phyloP scores from a whole-genome alignment of 2,888 invertebrate species.

The Netelia inedita region DNA sequence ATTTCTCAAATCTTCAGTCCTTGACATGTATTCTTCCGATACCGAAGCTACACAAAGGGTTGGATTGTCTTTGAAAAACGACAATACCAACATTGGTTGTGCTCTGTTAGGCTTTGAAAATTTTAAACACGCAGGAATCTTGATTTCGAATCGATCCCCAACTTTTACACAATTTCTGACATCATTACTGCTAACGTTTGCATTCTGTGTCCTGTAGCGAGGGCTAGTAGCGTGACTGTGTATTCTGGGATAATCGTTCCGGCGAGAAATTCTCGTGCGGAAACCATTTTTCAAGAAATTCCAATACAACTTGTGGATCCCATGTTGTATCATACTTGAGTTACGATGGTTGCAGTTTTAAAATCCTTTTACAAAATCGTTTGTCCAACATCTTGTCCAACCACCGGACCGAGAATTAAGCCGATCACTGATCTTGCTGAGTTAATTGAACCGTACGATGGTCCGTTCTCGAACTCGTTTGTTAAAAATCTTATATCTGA shows the following conservation, averaged over 20 bases:
- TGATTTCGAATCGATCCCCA: constrained; percentile 50
- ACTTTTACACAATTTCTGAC: constrained; percentile 7
- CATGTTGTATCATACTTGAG: constrained; percentile 72
- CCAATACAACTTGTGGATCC: constrained; percentile 70
- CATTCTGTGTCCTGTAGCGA: constrained; percentile 52
- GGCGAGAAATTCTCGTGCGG: not conserved
- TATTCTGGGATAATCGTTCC: constrained; percentile 47
- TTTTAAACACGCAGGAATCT: constrained; percentile 59
- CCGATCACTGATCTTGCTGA: constrained; percentile 71
- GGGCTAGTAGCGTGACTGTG: constrained; percentile 67
- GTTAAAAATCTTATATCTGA: constrained; percentile 1
- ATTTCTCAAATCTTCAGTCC: constrained; percentile 48
- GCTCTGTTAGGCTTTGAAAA: constrained; percentile 58
- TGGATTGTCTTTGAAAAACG: constrained; percentile 59
- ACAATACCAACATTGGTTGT: constrained; percentile 65
- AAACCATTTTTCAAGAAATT: constrained; percentile 3
- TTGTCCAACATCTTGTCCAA: constrained; percentile 67
- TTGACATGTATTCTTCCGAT: constrained; percentile 54
- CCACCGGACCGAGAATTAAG: constrained; percentile 63
- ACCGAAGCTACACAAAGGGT: constrained; percentile 65
- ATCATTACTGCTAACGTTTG: constrained; percentile 10
- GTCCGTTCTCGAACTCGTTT: constrained; percentile 52
- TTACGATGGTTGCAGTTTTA: constrained; percentile 61
- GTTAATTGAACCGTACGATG: constrained; percentile 69
- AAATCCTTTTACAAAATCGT: constrained; percentile 71